These are phyloP conservation scores for Acrossocheilus fasciatus DNA, from an alignment of 2,797 vertebrate species.

Conservation along the genomic window DNA sequence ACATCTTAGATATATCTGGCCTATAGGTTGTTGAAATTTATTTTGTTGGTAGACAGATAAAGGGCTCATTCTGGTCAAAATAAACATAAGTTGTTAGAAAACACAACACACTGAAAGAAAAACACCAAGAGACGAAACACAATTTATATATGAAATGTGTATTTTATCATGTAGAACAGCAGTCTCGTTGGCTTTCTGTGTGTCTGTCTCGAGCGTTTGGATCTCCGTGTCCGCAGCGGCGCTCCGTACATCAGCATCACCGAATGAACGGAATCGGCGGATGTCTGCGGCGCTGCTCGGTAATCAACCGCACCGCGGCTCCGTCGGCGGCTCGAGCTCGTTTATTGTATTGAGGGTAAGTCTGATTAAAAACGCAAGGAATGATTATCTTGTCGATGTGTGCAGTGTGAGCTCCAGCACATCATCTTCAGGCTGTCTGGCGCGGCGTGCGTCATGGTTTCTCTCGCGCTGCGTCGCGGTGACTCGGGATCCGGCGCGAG, in stretches of 20 bases:
- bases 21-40: not conserved
- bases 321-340: constrained; percentile 10
- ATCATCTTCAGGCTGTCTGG: not conserved
- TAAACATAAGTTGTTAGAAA: not conserved
- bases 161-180: not conserved
- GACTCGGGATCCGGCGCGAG: not conserved
- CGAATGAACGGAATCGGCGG: constrained; percentile 14
- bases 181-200: not conserved
- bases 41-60: not conserved
- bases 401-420: not conserved
- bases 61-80: not conserved
- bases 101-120: not conserved
- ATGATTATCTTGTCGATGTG: not conserved
- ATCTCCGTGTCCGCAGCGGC: constrained; percentile 45
- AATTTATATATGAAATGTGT: not conserved
- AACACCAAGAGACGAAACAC: not conserved
- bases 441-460: constrained; percentile 2
- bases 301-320: constrained; percentile 8
- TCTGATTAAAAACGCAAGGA: not conserved
- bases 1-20: not conserved
- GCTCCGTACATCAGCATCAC: constrained; percentile 42
- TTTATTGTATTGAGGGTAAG: not conserved
- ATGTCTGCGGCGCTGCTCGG: constrained; percentile 9
- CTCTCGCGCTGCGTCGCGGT: not conserved
- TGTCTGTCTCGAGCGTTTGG: not conserved